phyloP scores from a whole-genome alignment of 1,140 invertebrate genomes.

The Mamestra configurata region DNA sequence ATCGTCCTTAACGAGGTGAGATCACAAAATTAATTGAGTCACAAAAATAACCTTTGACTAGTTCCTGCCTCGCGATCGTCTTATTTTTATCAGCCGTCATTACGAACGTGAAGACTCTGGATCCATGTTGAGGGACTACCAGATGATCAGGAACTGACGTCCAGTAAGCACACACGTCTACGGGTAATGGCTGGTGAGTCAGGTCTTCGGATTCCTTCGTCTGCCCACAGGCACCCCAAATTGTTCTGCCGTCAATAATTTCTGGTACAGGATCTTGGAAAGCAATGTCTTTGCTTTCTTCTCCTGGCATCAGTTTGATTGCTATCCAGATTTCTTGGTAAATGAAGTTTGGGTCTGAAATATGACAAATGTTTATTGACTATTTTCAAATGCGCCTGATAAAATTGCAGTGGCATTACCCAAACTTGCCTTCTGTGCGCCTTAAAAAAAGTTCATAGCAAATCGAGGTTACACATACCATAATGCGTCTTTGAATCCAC shows the following conservation, averaged over 20 bases:
- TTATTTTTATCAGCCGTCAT: conserved; percentile 87
- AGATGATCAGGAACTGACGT: conserved; percentile 86
- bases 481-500: conserved; percentile 77
- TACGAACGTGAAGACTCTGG: conserved; percentile 84
- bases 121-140: conserved; percentile 78
- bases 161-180: conserved; percentile 84
- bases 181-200: conserved; percentile 79
- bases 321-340: conserved; percentile 84
- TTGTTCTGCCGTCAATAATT: conserved; percentile 72
- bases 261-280: conserved; percentile 75
- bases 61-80: conserved; percentile 85
- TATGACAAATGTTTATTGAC: neutral
- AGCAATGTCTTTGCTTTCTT: conserved; percentile 77
- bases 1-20: neutral
- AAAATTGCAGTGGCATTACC: neutral
- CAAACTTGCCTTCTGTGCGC: neutral
- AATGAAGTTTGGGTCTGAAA: conserved; percentile 80
- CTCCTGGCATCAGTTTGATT: conserved; percentile 78
- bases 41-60: conserved; percentile 83
- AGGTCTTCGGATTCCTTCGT: conserved; percentile 81
- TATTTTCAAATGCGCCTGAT: no score
- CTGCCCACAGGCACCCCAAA: conserved; percentile 81
- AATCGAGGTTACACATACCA: conserved; percentile 58
- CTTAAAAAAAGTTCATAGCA: neutral
- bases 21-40: conserved; percentile 6